Percentiles rank a stretch among this genome's conserved stretches.
These are phyloP conservation scores for Sitta europaea DNA, from an alignment of 2,113 vertebrate species.

Conservation along the genomic window DNA sequence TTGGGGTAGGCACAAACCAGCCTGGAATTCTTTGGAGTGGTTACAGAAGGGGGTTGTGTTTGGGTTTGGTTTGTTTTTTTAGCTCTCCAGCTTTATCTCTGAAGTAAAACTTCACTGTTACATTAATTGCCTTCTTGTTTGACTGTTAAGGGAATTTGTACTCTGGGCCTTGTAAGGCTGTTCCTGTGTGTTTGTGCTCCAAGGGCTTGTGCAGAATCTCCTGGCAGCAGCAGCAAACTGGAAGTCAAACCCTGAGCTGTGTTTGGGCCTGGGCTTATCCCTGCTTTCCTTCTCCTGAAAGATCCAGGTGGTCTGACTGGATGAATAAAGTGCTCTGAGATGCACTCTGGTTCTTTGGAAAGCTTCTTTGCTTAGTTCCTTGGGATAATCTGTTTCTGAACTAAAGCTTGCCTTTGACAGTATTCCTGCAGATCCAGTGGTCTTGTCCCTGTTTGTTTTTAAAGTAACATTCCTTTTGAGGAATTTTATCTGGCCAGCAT, in stretches of 20 bases:
- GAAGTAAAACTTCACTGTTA: not conserved
- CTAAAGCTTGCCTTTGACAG: not conserved
- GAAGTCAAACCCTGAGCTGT: not conserved
- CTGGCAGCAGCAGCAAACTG: not conserved
- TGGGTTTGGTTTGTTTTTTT: not conserved
- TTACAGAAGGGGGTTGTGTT: not conserved
- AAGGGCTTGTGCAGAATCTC: not conserved
- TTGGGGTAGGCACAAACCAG: not conserved
- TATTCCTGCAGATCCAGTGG: not conserved
- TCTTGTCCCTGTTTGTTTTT: conserved; percentile 17
- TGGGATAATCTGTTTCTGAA: not conserved
- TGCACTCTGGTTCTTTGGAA: not conserved
- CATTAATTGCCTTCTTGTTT: not conserved
- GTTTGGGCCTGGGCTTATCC: not conserved
- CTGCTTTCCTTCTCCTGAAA: not conserved
- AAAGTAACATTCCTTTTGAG: conserved; percentile 8
- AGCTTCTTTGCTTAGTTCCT: not conserved
- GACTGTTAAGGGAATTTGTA: not conserved
- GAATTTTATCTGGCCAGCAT: conserved; percentile 18
- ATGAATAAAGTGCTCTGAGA: not conserved
- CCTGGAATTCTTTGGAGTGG: not conserved
- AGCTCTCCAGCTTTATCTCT: not conserved
- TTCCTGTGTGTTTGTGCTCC: not conserved
- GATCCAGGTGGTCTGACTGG: not conserved
- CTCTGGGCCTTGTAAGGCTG: not conserved